A percentile compares a stretch with the other conserved stretches of the same genome.
Conservation (phyloP, 2,113 vertebrate species). For the Laticauda colubrina region DNA sequence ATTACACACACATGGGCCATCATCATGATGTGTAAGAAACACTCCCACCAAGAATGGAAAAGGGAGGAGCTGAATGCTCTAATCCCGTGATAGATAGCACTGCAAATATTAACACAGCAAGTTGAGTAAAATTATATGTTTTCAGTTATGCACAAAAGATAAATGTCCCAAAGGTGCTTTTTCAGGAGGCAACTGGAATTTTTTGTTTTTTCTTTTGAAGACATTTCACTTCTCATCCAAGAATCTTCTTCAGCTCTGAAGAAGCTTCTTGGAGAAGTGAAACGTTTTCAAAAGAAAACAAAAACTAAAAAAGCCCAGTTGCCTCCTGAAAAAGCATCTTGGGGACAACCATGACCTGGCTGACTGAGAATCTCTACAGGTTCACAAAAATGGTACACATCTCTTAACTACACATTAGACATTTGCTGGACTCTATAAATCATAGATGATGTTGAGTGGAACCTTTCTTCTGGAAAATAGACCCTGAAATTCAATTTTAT, state of each 20-base stretch:
- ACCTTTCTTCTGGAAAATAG: not conserved
- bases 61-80: not conserved
- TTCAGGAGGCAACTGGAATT: too few relatives aligned
- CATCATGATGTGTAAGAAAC: not conserved
- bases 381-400: not conserved
- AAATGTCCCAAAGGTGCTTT: too few relatives aligned
- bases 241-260: too few relatives aligned
- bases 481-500: not conserved
- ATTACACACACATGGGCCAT: not conserved
- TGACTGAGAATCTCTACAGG: too few relatives aligned
- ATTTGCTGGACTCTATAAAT: not conserved
- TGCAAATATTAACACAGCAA: constrained; percentile 5
- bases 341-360: too few relatives aligned
- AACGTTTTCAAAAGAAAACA: too few relatives aligned
- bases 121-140: constrained; percentile 8
- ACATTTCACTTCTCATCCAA: too few relatives aligned
- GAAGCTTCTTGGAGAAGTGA: too few relatives aligned
- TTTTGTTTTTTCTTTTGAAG: too few relatives aligned
- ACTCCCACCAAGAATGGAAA: constrained; percentile 4
- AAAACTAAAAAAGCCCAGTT: too few relatives aligned
- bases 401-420: not conserved
- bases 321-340: too few relatives aligned
- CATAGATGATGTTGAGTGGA: not conserved
- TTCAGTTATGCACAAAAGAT: constrained; percentile 11
- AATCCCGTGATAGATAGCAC: not conserved